A percentile compares a stretch with the other conserved stretches of the same genome.
These are phyloP conservation scores for Forbesichthys agassizii DNA, from an alignment of 2,113 vertebrate genomes.

Conservation along the genomic window DNA sequence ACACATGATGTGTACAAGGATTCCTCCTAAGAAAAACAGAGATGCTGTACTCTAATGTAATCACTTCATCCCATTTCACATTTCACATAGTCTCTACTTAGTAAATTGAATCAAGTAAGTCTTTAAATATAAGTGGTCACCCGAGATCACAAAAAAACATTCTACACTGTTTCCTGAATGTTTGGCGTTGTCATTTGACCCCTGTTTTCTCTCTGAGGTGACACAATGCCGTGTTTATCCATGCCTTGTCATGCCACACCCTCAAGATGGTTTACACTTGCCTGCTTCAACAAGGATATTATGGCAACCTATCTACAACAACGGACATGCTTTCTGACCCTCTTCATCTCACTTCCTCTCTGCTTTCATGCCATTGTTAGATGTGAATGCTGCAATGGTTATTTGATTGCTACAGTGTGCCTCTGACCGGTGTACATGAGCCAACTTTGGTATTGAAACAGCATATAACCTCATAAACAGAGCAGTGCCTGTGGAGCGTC, in stretches of 20 bases:
- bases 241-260: not conserved
- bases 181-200: not conserved
- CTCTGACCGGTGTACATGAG: slow-evolving; percentile 26
- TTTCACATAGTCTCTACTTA: too few relatives aligned
- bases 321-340: not conserved
- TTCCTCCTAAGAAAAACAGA: not conserved
- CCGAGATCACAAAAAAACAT: not conserved
- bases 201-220: not conserved
- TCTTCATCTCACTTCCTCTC: not conserved
- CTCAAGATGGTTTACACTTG: not conserved
- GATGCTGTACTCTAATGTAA: not conserved
- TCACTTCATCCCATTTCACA: too few relatives aligned
- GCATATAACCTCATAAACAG: slow-evolving; percentile 57
- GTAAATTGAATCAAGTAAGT: too few relatives aligned
- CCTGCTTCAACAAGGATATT: not conserved
- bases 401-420: slow-evolving; percentile 52
- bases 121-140: too few relatives aligned
- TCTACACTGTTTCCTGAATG: not conserved
- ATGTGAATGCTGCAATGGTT: slow-evolving; percentile 38
- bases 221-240: not conserved
- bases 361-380: slow-evolving; percentile 47
- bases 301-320: not conserved
- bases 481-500: slow-evolving; percentile 42
- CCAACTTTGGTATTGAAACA: slow-evolving; percentile 25
- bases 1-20: slow-evolving; percentile 10